Percentiles rank a stretch among this genome's conserved stretches.
phyloP scores from a whole-genome alignment of 1,140 invertebrate genomes.

The Manduca sexta region DNA sequence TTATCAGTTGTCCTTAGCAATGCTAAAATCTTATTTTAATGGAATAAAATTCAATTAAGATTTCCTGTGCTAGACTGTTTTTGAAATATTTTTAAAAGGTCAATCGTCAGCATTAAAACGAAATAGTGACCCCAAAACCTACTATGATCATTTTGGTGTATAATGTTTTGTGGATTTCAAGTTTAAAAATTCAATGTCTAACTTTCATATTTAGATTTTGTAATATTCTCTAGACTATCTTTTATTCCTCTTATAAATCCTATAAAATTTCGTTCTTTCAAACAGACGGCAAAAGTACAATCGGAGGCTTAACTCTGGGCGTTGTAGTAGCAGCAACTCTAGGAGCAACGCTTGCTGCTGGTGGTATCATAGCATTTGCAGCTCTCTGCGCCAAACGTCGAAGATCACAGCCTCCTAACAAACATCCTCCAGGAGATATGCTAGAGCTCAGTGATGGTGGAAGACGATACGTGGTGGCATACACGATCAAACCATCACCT shows the following conservation, averaged over 20 bases:
- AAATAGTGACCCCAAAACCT: no score
- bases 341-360: slow-evolving; percentile 36
- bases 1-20: neutral
- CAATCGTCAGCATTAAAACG: no score
- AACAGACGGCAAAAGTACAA: slow-evolving; percentile 50
- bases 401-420: slow-evolving; percentile 46
- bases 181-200: no score
- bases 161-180: no score
- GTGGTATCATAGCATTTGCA: slow-evolving; percentile 38
- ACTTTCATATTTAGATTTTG: no score
- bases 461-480: slow-evolving; percentile 59
- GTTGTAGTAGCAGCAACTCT: slow-evolving; percentile 47
- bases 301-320: slow-evolving; percentile 49
- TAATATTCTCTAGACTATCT: no score
- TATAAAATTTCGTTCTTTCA: slow-evolving; percentile 5
- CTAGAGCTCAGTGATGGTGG: slow-evolving; percentile 58
- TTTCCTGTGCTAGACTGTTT: no score
- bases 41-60: no score
- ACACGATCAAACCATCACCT: slow-evolving; percentile 60
- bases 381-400: slow-evolving; percentile 46
- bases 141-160: no score
- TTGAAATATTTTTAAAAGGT: no score
- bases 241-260: no score
- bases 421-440: slow-evolving; percentile 61
- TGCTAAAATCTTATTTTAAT: no score